Conservation (phyloP, 2,113 vertebrate genomes). For the Cyprinodon tularosa region DNA sequence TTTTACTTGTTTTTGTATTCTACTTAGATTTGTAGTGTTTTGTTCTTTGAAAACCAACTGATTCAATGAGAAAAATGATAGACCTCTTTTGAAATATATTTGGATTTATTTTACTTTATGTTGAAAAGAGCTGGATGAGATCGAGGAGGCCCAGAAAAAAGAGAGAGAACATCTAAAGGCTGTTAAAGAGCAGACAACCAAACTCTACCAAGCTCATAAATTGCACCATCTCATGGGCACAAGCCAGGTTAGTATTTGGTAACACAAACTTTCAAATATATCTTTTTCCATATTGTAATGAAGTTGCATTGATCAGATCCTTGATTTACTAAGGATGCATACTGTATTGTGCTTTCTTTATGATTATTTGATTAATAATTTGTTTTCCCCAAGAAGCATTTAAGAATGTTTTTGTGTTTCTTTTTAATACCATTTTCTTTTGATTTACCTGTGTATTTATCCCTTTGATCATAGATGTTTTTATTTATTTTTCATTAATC, state of each 20-base stretch:
- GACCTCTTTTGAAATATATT: not conserved
- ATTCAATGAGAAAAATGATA: not conserved
- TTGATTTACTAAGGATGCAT: not conserved
- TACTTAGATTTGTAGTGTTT: not conserved
- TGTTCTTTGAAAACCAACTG: not conserved
- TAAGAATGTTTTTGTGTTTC: not conserved
- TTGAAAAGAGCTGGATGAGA: conserved; percentile 85
- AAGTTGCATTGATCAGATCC: not conserved
- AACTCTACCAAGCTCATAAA: conserved; percentile 82
- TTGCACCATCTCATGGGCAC: conserved; percentile 96
- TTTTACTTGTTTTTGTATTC: not conserved
- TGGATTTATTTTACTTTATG: conserved; percentile 32
- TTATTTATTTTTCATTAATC: too few relatives aligned
- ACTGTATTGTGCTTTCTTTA: not conserved
- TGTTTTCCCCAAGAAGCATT: not conserved
- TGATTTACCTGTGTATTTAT: too few relatives aligned
- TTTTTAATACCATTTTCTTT: too few relatives aligned
- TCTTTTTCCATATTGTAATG: not conserved
- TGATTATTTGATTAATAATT: not conserved
- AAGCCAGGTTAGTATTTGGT: conserved; percentile 81
- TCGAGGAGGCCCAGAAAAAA: conserved; percentile 79
- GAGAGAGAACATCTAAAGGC: conserved; percentile 78
- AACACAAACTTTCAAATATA: conserved; percentile 7
- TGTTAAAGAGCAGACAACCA: conserved; percentile 80
- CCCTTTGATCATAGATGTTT: too few relatives aligned